These are phyloP conservation scores for Nematolebias whitei DNA, from an alignment of 2,113 vertebrate species.

Conservation along the genomic window DNA sequence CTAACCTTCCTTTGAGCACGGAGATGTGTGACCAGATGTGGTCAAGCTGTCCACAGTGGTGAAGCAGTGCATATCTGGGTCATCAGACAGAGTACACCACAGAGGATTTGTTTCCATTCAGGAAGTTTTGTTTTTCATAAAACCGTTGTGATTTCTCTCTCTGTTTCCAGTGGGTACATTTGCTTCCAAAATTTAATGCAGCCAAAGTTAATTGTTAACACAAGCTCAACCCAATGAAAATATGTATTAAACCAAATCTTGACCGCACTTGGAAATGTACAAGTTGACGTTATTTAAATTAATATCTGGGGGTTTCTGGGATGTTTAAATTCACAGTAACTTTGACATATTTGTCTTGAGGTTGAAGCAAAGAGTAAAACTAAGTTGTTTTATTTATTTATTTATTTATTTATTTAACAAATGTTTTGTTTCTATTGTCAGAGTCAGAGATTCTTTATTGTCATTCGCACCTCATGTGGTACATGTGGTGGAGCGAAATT, in stretches of 20 bases:
- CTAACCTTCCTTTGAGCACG: slow-evolving; percentile 53
- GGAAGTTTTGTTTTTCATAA: not conserved
- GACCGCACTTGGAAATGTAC: not conserved
- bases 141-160: not conserved
- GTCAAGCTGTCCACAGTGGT: slow-evolving; percentile 48
- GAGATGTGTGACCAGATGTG: slow-evolving; percentile 55
- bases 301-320: slow-evolving; percentile 16
- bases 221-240: not conserved
- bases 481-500: too few relatives aligned
- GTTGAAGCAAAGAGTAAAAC: slow-evolving; percentile 6
- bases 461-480: too few relatives aligned
- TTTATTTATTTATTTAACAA: too few relatives aligned
- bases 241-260: not conserved
- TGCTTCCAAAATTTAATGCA: slow-evolving; percentile 1
- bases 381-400: not conserved
- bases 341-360: not conserved
- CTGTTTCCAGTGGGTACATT: not conserved
- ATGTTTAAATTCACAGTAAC: slow-evolving; percentile 17
- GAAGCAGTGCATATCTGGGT: slow-evolving; percentile 41
- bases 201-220: slow-evolving; percentile 8
- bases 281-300: not conserved
- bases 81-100: slow-evolving; percentile 17
- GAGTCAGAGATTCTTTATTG: too few relatives aligned
- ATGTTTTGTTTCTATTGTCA: too few relatives aligned
- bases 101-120: slow-evolving; percentile 18